Conservation (phyloP, 2,888 invertebrate genomes). For the Timandra comae region DNA sequence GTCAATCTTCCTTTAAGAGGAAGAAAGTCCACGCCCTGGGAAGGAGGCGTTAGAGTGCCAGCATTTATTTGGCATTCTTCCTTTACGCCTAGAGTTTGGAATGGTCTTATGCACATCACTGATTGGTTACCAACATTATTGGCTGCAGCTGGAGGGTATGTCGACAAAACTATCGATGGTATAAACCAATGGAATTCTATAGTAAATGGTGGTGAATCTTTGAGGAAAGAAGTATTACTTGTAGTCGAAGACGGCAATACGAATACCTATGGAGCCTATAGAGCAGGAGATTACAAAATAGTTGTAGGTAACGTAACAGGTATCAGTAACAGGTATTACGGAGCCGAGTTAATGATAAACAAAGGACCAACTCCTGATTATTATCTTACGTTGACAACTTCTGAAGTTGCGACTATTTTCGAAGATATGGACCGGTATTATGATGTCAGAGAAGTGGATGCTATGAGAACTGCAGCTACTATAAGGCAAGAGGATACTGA, state of each 20-base stretch:
- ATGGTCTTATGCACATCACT: constrained; percentile 83
- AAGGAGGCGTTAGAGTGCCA: constrained; percentile 88
- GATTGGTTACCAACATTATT: constrained; percentile 89
- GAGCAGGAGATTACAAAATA: constrained; percentile 80
- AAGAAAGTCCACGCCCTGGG: constrained; percentile 89
- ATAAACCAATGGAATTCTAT: constrained; percentile 82
- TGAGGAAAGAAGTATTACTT: constrained; percentile 74
- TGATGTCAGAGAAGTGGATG: constrained; percentile 36
- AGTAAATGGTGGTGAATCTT: constrained; percentile 57
- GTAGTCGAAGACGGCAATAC: constrained; percentile 73
- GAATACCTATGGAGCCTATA: constrained; percentile 72
- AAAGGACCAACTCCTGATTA: constrained; percentile 50
- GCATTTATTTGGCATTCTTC: constrained; percentile 82
- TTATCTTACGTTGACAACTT: constrained; percentile 39
- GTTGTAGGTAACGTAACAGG: constrained; percentile 74
- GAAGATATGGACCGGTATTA: constrained; percentile 46
- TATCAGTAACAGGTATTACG: constrained; percentile 53
- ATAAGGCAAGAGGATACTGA: constrained; percentile 47
- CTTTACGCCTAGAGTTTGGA: constrained; percentile 78
- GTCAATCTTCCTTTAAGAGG: constrained; percentile 88
- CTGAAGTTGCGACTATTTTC: constrained; percentile 46
- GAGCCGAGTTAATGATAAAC: constrained; percentile 44
- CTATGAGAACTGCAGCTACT: constrained; percentile 43
- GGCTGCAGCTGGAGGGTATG: constrained; percentile 50
- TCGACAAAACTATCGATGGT: constrained; percentile 76